These are phyloP conservation scores for Discoglossus pictus DNA, from an alignment of 2,797 vertebrate species.

Conservation along the genomic window DNA sequence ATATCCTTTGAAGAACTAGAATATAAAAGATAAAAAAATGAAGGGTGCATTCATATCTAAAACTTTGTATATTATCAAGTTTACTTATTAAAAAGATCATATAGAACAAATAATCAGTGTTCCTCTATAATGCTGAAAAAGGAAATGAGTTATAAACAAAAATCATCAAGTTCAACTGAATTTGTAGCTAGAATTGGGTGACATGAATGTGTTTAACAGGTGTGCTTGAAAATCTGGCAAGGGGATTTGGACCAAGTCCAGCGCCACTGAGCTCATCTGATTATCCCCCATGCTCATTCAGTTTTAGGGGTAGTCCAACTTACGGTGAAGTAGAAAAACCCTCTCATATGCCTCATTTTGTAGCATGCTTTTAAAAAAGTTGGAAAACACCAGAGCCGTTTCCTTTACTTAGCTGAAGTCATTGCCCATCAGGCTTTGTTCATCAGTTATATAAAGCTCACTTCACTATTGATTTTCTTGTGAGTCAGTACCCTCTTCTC, in stretches of 20 bases:
- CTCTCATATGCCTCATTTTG: constrained; percentile 53
- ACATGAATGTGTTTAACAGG: constrained; percentile 69
- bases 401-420: neutral
- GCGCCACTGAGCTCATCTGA: constrained; percentile 60
- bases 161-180: too few relatives aligned
- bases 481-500: constrained; percentile 13
- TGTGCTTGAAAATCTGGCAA: constrained; percentile 65
- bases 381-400: constrained; percentile 52
- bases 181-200: constrained; percentile 59
- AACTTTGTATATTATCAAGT: too few relatives aligned
- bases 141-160: too few relatives aligned
- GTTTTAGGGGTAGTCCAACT: constrained; percentile 52
- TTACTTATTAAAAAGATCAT: too few relatives aligned
- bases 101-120: too few relatives aligned
- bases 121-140: too few relatives aligned
- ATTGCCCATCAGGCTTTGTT: neutral
- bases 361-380: constrained; percentile 52
- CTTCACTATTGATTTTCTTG: constrained; percentile 6
- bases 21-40: too few relatives aligned
- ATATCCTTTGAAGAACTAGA: too few relatives aligned
- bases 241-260: constrained; percentile 58
- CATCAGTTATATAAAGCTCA: constrained; percentile 11
- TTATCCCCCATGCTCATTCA: constrained; percentile 63
- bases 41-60: too few relatives aligned
- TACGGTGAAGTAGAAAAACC: constrained; percentile 38